Base-by-base conservation (phyloP, 1,140 invertebrate genomes). In the Hermetia illucens region DNA sequence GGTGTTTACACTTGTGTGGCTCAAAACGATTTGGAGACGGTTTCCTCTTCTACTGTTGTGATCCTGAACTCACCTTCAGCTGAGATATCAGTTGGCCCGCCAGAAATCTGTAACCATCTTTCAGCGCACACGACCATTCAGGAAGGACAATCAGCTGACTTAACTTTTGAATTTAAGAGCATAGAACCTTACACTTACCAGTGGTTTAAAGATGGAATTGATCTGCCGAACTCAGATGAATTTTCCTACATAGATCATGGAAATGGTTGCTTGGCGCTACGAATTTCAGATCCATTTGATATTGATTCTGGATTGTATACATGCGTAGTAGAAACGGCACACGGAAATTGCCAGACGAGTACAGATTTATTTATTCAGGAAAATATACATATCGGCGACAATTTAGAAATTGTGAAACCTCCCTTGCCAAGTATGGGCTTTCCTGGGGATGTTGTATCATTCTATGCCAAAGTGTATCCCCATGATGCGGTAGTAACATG, bases 1-100 rank as follows among this genome's bases (percentile, higher is more conserved):
- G 75, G 74, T 16, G 49, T 66, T 34, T 90, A 90, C 49, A 76
- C 74, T 3, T 84, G 82, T 52, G 71, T 81, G 34, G 76, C 79
- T 4, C 70, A 70, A 16, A 51, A 51, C 24, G 82, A 84, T 55
- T 64, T 69, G 29, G 81, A 80, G 13, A 72, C 51, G 2, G 41
- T 53, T n/a, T 38, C 51, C 6, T 55, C 52, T 31, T 33, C 42
- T 17, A 42, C 34, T 18, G 5, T 24, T 5, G 36, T 42, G n/a
- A 39, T 37, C 20, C 43, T 48, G 4, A 36, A 39, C 30, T 42
- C 47, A 35, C 36, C 34, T 18, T 22, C 45, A 15, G 44, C 45
- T 9, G 38, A 45, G 21, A 43, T 45, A 29, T 17, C 35, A 5
- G 39, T 44, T 19, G 42, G 42, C n/a, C 21, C 63, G 21, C 64